Percentiles rank a stretch among this genome's conserved stretches.
Evolutionary conservation across 2,797 vertebrate species (phyloP).

Genomic region (Crypturellus tataupa): DNA sequence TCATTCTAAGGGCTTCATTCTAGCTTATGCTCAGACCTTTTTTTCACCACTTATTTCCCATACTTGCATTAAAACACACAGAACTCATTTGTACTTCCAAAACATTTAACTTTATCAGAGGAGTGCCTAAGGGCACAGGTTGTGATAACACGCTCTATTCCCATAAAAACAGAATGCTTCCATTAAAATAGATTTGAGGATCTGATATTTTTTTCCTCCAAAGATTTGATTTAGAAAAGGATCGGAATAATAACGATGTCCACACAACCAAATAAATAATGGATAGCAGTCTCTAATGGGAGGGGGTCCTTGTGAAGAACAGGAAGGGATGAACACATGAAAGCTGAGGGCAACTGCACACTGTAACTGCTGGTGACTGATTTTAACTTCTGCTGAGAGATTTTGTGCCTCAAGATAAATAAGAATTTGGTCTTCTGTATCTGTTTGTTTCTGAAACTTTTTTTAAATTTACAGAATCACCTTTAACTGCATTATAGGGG

Average conservation of each 20-base stretch:
- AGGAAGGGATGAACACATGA: not conserved
- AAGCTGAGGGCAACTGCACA: not conserved
- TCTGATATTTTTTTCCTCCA: not conserved
- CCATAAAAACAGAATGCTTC: not conserved
- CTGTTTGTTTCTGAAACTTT: not conserved
- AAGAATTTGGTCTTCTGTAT: not conserved
- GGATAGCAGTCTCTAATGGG: not conserved
- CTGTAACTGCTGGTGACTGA: not conserved
- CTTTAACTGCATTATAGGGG: not conserved
- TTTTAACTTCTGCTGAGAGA: too few species aligned
- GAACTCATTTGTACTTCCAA: not conserved
- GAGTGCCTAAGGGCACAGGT: not conserved
- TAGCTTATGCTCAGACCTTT: not conserved
- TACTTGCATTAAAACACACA: not conserved
- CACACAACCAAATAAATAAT: not conserved
- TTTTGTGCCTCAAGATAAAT: not conserved
- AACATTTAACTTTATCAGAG: not conserved
- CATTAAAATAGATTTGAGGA: not conserved
- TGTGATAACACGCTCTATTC: accelerated
- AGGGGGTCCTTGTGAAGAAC: not conserved
- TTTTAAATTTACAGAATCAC: not conserved
- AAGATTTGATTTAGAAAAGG: not conserved
- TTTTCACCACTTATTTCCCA: not conserved
- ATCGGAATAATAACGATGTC: not conserved
- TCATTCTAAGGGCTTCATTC: not conserved